These are phyloP conservation scores for Actenoides hombroni DNA, from an alignment of 2,113 vertebrate genomes.

Conservation along the genomic window DNA sequence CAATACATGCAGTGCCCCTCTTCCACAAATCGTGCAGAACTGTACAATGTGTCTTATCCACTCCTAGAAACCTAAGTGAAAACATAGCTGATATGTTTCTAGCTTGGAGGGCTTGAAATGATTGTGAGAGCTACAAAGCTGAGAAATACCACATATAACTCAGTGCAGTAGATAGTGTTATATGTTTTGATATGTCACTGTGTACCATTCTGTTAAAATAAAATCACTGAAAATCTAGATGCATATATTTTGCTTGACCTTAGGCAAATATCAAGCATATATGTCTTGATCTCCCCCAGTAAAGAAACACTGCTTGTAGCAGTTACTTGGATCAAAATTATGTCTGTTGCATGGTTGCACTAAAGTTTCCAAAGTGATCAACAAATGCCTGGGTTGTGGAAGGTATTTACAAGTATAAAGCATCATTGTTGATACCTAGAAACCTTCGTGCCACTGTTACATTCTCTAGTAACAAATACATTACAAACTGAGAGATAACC, in stretches of 20 bases:
- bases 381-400: not conserved
- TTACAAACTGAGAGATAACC: not conserved
- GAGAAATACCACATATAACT: not conserved
- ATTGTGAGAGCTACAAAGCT: not conserved
- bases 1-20: accelerated
- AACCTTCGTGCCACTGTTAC: not conserved
- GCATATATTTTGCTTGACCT: not conserved
- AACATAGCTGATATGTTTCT: not conserved
- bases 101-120: not conserved
- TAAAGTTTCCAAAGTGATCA: not conserved
- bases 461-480: not conserved
- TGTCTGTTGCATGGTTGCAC: not conserved
- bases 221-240: not conserved
- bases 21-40: not conserved
- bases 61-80: not conserved
- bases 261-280: not conserved
- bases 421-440: not conserved
- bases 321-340: not conserved
- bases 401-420: not conserved
- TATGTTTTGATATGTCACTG: not conserved
- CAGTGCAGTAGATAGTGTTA: not conserved
- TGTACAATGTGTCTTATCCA: not conserved
- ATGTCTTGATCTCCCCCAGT: not conserved
- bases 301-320: not conserved
- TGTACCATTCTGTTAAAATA: not conserved